Conservation (phyloP, 2,888 invertebrate species). For the Scaptomyza parva region DNA sequence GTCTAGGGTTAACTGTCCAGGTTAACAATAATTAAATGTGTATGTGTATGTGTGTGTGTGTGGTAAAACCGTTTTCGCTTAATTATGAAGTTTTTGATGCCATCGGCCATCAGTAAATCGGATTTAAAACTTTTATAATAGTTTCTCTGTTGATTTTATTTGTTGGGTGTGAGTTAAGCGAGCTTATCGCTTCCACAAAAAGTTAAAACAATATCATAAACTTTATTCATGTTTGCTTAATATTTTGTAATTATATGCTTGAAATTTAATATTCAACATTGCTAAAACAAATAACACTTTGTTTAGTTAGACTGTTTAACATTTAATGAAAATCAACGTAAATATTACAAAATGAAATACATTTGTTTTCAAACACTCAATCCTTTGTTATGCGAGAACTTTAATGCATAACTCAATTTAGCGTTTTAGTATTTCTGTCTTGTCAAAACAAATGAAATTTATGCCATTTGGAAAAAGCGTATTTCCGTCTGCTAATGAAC, state of each 20-base stretch:
- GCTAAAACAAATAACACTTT: too few species aligned
- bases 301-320: too few species aligned
- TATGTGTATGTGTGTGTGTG: conserved; percentile 3
- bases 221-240: neutral
- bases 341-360: too few species aligned
- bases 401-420: conserved; percentile 10
- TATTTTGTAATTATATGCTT: neutral
- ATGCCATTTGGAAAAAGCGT: conserved; percentile 30
- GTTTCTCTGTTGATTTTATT: conserved; percentile 27
- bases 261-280: neutral
- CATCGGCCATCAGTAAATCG: conserved; percentile 37
- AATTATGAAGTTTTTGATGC: conserved; percentile 54
- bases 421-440: conserved; percentile 5
- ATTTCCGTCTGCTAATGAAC: conserved; percentile 60
- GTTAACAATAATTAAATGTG: conserved; percentile 33
- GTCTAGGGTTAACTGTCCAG: conserved; percentile 47
- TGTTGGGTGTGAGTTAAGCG: conserved; percentile 2
- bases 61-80: conserved; percentile 19
- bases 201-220: conserved; percentile 13
- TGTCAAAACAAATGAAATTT: conserved; percentile 21
- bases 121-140: conserved; percentile 39
- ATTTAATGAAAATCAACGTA: too few species aligned
- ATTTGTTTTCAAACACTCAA: neutral
- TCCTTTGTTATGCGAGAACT: conserved; percentile 6
- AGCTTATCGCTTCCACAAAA: conserved; percentile 9